phyloP scores from a whole-genome alignment of 2,888 invertebrate species.

The Diabrotica balteata region DNA sequence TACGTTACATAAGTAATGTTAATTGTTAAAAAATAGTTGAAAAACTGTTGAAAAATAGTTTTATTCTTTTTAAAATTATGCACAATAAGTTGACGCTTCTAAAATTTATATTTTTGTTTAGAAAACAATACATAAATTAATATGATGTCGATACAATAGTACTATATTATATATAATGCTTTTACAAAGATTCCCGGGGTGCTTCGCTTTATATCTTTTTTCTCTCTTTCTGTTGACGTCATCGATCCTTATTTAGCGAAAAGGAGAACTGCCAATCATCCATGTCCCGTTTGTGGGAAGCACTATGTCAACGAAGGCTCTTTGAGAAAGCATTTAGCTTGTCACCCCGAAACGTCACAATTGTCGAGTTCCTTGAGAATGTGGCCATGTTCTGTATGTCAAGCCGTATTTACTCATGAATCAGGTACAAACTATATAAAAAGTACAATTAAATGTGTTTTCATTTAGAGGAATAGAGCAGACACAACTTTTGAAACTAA shows the following conservation, averaged over 20 bases:
- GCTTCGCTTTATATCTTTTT: conserved; percentile 63
- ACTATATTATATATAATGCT: conserved; percentile 32
- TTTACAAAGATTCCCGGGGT: conserved; percentile 55
- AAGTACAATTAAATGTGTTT: conserved; percentile 22
- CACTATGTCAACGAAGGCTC: conserved; percentile 96
- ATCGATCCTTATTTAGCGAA: conserved; percentile 88
- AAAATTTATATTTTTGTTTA: too few species aligned
- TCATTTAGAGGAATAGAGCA: conserved; percentile 21
- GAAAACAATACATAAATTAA: too few species aligned
- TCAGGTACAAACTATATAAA: conserved; percentile 69
- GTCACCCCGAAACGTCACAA: conserved; percentile 90
- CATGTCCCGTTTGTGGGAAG: conserved; percentile 94
- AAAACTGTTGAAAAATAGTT: too few species aligned
- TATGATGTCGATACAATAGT: conserved; percentile 36
- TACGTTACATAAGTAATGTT: too few species aligned
- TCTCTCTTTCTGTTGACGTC: conserved; percentile 72
- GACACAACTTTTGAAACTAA: neutral
- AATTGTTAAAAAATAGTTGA: too few species aligned
- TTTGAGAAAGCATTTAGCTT: conserved; percentile 89
- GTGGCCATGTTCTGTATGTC: conserved; percentile 97
- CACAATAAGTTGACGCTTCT: too few species aligned
- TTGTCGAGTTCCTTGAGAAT: conserved; percentile 86
- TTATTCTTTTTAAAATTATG: too few species aligned
- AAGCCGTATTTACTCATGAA: conserved; percentile 94
- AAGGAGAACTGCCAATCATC: conserved; percentile 92